A percentile compares a stretch with the other conserved stretches of the same genome.
These are phyloP conservation scores for Sebastiscus albofasciatus DNA, from an alignment of 2,797 vertebrate species.

Conservation along the genomic window DNA sequence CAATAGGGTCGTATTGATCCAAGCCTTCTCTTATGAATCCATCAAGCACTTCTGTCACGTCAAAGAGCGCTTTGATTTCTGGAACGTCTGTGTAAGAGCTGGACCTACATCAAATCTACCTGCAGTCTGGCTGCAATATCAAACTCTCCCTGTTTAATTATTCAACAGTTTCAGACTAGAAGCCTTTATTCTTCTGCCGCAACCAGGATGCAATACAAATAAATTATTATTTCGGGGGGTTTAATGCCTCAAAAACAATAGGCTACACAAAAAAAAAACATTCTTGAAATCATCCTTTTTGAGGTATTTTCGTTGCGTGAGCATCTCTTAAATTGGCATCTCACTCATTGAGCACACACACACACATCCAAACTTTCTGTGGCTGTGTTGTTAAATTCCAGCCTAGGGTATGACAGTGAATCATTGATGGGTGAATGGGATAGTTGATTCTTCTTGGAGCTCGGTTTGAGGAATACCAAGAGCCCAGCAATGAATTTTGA, in stretches of 20 bases:
- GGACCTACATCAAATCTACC: conserved; percentile 46
- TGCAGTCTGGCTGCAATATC: conserved; percentile 39
- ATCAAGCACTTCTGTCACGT: conserved; percentile 51
- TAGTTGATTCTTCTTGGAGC: conserved; percentile 40
- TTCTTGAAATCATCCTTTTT: neutral
- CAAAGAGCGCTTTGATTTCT: conserved; percentile 61
- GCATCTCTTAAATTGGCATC: neutral
- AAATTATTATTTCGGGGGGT: neutral
- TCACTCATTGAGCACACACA: neutral
- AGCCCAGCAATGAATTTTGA: conserved; percentile 56
- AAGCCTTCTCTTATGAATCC: conserved; percentile 24
- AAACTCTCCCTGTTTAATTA: conserved; percentile 48
- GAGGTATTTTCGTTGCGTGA: neutral
- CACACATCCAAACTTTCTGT: neutral
- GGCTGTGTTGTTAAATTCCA: conserved; percentile 40
- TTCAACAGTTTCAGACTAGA: conserved; percentile 37
- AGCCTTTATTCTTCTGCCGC: conserved; percentile 23
- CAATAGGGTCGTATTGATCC: conserved; percentile 36
- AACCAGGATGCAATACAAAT: conserved; percentile 10
- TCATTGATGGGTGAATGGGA: conserved; percentile 60
- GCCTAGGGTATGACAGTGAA: conserved; percentile 42
- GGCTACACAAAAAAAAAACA: neutral
- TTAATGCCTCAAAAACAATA: neutral
- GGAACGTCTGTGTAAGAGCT: conserved; percentile 32
- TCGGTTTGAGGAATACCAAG: conserved; percentile 51